Evolutionary conservation across 2,888 invertebrate species (phyloP).

Genomic region (Meliscaeva auricollis): DNA sequence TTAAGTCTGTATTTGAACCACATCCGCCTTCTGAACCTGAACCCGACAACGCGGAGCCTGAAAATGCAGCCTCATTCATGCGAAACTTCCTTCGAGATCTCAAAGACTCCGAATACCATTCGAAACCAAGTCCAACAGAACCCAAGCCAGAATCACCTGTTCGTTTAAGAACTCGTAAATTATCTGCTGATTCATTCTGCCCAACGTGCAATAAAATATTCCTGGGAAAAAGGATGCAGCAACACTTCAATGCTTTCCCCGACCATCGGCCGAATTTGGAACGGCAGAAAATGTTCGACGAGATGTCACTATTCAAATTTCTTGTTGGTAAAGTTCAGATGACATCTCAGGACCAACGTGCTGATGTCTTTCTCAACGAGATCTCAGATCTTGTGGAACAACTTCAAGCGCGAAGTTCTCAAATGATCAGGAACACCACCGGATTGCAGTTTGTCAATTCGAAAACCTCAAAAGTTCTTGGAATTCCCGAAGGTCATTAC

Average conservation of each 20-base stretch:
- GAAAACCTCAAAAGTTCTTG: slow-evolving; percentile 80
- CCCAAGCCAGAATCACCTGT: not conserved
- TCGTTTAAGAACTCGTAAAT: slow-evolving; percentile 76
- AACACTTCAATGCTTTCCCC: slow-evolving; percentile 81
- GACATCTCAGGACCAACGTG: slow-evolving; percentile 81
- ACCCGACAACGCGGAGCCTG: slow-evolving; percentile 53
- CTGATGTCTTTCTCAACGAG: slow-evolving; percentile 82
- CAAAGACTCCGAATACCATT: slow-evolving; percentile 69
- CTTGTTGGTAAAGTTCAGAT: slow-evolving; percentile 81
- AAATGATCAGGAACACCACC: slow-evolving; percentile 82
- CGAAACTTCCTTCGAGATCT: slow-evolving; percentile 79
- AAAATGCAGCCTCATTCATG: slow-evolving; percentile 76
- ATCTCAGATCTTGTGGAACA: slow-evolving; percentile 82
- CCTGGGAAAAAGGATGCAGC: slow-evolving; percentile 81
- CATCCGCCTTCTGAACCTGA: slow-evolving; percentile 34
- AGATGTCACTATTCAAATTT: slow-evolving; percentile 80
- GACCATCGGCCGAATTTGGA: slow-evolving; percentile 78
- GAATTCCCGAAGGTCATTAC: slow-evolving; percentile 84
- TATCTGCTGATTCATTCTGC: slow-evolving; percentile 81
- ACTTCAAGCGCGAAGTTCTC: slow-evolving; percentile 81
- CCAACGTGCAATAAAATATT: slow-evolving; percentile 83
- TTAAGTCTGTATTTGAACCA: slow-evolving; percentile 67
- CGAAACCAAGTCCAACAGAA: slow-evolving; percentile 52
- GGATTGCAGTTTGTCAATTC: slow-evolving; percentile 82
- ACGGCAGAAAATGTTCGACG: slow-evolving; percentile 62